Percentiles rank a stretch among this genome's conserved stretches.
Evolutionary conservation across 2,888 invertebrate genomes (phyloP).

Genomic region (Eucriotettix oculatus): DNA sequence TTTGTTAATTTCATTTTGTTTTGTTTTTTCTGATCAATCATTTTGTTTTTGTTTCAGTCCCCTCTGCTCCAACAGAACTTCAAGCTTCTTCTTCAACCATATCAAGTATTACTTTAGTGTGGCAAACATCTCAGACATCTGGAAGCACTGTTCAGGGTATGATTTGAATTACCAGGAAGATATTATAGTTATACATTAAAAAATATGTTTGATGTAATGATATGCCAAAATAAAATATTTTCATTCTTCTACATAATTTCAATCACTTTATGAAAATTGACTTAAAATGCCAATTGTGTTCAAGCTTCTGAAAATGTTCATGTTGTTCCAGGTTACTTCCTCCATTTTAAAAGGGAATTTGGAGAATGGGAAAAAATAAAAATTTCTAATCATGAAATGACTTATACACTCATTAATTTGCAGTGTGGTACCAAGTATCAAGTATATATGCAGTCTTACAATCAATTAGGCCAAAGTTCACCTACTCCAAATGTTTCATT

Average conservation of each 20-base stretch:
- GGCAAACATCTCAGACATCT: constrained; percentile 12
- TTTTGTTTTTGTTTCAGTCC: constrained; percentile 17
- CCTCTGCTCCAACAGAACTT: constrained; percentile 22
- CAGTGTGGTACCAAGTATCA: constrained; percentile 17
- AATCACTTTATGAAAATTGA: too few relatives aligned
- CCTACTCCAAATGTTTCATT: constrained; percentile 22
- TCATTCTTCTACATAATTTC: too few relatives aligned
- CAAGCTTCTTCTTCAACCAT: constrained; percentile 22
- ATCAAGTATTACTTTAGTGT: constrained; percentile 19
- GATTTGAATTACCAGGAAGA: background rate
- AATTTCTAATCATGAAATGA: constrained; percentile 12
- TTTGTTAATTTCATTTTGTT: background rate
- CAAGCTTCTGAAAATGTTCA: background rate
- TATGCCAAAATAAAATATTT: too few relatives aligned
- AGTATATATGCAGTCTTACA: constrained; percentile 15
- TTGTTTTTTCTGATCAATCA: background rate
- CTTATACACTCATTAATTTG: constrained; percentile 14
- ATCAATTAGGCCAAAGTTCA: constrained; percentile 22
- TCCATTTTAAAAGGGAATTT: constrained; percentile 16
- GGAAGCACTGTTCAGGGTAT: constrained; percentile 15
- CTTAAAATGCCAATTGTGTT: too few relatives aligned
- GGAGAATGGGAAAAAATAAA: constrained; percentile 17
- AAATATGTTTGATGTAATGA: too few relatives aligned
- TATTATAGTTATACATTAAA: too few relatives aligned
- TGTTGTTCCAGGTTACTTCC: constrained; percentile 13